A percentile compares a stretch with the other conserved stretches of the same genome.
Evolutionary conservation across 2,888 invertebrate genomes (phyloP).

Genomic region (Gastrophysa polygoni): DNA sequence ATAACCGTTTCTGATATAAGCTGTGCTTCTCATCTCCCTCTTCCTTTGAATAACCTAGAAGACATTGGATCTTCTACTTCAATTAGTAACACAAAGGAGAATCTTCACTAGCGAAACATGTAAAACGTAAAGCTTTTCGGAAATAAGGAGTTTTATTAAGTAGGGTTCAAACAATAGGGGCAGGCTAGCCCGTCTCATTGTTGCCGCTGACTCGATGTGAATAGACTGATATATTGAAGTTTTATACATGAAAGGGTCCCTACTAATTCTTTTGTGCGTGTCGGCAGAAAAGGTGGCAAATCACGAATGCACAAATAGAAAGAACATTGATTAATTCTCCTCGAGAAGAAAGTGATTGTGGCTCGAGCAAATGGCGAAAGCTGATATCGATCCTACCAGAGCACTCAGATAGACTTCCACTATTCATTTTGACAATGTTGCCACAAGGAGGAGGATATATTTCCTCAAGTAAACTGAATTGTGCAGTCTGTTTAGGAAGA

Average conservation of each 20-base stretch:
- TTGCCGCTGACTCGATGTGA: constrained; percentile 29
- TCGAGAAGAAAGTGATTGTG: neutral
- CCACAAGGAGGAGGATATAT: too few relatives aligned
- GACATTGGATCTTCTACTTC: neutral
- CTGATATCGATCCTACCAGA: too few relatives aligned
- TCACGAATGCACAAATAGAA: neutral
- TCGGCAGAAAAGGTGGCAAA: neutral
- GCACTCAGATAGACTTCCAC: too few relatives aligned
- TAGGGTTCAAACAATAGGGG: constrained; percentile 7
- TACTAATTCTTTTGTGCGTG: constrained; percentile 33
- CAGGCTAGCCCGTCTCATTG: constrained; percentile 23
- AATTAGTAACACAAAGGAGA: constrained; percentile 27
- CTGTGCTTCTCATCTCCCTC: neutral
- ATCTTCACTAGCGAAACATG: constrained; percentile 2
- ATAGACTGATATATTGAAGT: constrained; percentile 33
- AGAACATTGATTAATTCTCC: neutral
- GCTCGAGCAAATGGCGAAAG: too few relatives aligned
- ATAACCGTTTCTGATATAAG: neutral
- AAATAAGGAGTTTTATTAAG: constrained; percentile 11
- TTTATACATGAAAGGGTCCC: constrained; percentile 28
- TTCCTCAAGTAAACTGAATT: too few relatives aligned
- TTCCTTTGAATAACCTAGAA: neutral
- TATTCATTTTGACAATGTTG: too few relatives aligned
- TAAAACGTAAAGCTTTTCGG: neutral
- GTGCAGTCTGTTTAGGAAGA: too few relatives aligned